Percentiles rank a stretch among this genome's conserved stretches.
phyloP scores from a whole-genome alignment of 2,797 vertebrate species.

The Borostomias antarcticus region DNA sequence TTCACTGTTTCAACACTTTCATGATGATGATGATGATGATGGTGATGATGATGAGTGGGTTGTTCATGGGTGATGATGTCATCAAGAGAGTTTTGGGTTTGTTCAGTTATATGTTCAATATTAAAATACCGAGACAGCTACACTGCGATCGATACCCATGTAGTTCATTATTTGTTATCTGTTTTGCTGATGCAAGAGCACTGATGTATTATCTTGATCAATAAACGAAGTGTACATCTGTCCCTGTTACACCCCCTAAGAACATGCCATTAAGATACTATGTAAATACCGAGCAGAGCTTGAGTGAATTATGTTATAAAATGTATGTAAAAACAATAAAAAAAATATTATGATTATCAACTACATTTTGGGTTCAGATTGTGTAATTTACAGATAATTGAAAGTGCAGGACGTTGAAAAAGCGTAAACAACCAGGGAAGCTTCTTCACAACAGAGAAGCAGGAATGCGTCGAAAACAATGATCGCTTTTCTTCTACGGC shows the following conservation, averaged over 20 bases:
- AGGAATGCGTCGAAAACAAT: too few relatives aligned
- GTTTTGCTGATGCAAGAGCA: constrained; percentile 1
- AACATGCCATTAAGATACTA: neutral
- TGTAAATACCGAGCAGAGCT: neutral
- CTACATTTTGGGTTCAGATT: too few relatives aligned
- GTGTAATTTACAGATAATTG: too few relatives aligned
- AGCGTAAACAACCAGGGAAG: too few relatives aligned
- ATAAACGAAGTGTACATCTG: constrained; percentile 1
- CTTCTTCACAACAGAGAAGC: too few relatives aligned
- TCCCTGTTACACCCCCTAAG: neutral
- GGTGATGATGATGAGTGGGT: too few relatives aligned
- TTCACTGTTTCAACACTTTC: neutral
- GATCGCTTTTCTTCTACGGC: too few relatives aligned
- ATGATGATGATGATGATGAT: too few relatives aligned
- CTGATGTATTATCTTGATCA: neutral
- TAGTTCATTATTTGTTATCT: neutral
- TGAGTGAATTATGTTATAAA: neutral
- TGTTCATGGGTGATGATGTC: neutral
- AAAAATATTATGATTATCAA: neutral
- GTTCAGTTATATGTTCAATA: neutral
- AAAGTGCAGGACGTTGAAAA: too few relatives aligned
- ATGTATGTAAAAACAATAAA: neutral
- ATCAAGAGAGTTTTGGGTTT: neutral
- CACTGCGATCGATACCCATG: neutral
- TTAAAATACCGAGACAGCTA: neutral